These are phyloP conservation scores for Pseudomugil tenellus DNA, from an alignment of 2,797 vertebrate genomes.

Conservation along the genomic window DNA sequence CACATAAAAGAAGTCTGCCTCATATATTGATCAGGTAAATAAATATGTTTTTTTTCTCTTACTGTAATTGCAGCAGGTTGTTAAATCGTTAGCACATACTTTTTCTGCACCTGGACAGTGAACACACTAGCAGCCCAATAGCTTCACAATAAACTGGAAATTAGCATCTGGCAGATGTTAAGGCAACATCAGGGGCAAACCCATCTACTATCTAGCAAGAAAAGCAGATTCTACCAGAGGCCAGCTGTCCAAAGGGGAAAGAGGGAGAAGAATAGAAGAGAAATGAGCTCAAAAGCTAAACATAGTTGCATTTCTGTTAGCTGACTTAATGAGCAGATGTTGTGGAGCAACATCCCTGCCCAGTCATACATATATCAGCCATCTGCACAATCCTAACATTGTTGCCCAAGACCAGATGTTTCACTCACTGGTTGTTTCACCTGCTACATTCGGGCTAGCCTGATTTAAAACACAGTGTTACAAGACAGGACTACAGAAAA, in stretches of 20 bases:
- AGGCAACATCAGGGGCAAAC: constrained; percentile 39
- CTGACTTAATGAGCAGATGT: constrained; percentile 69
- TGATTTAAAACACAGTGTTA: constrained; percentile 24
- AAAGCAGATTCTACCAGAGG: constrained; percentile 27
- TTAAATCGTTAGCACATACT: constrained; percentile 13
- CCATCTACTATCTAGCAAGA: constrained; percentile 26
- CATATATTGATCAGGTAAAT: constrained; percentile 22
- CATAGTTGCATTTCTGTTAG: constrained; percentile 48
- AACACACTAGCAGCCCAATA: constrained; percentile 5
- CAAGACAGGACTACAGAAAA: constrained; percentile 3
- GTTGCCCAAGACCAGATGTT: constrained; percentile 50
- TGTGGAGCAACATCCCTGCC: constrained; percentile 39
- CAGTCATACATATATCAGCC: constrained; percentile 31
- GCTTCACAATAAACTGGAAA: constrained; percentile 39
- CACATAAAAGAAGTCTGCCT: constrained; percentile 37
- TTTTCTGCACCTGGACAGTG: constrained; percentile 19
- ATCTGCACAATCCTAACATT: constrained; percentile 16
- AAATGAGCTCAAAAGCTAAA: constrained; percentile 51
- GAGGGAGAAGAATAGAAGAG: constrained; percentile 31
- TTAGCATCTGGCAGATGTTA: constrained; percentile 58
- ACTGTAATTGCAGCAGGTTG: constrained; percentile 9
- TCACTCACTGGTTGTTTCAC: constrained; percentile 28
- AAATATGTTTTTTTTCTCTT: constrained; percentile 29
- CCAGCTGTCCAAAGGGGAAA: constrained; percentile 50
- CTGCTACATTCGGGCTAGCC: constrained; percentile 21